Conservation (phyloP, 1,140 invertebrate genomes). For the Orius laevigatus region DNA sequence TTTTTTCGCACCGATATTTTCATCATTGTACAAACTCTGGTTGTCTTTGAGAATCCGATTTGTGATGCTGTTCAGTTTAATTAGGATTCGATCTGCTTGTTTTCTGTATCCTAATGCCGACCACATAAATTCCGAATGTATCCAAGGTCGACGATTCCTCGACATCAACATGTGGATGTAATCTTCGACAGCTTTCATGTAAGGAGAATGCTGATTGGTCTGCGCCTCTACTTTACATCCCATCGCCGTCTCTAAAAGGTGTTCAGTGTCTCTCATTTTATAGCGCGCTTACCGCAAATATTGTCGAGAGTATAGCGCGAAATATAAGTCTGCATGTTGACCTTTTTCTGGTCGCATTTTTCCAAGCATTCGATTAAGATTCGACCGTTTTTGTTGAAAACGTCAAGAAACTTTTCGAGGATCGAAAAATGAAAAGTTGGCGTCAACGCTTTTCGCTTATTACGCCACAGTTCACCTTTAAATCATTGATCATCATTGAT, state of each 20-base stretch:
- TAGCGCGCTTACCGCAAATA: conserved; percentile 41
- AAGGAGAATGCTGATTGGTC: conserved; percentile 7
- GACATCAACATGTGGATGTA: conserved; percentile 2
- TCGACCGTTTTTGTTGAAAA: conserved; percentile 52
- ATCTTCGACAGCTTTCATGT: conserved; percentile 17
- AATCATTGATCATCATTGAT: conserved; percentile 15
- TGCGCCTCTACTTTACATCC: conserved; percentile 14
- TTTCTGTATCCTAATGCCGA: neutral
- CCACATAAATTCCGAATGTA: neutral
- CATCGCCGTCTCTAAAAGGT: conserved; percentile 20
- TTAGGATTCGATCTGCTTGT: neutral
- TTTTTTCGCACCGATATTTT: conserved; percentile 25
- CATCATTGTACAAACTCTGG: neutral
- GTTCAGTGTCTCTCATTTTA: too few species aligned
- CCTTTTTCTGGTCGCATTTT: conserved; percentile 25
- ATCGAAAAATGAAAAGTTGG: conserved; percentile 77
- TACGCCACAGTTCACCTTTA: conserved; percentile 43
- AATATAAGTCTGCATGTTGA: conserved; percentile 43
- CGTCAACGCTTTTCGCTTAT: conserved; percentile 49
- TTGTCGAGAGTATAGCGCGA: conserved; percentile 53
- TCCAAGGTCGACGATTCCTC: too few species aligned
- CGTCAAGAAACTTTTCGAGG: conserved; percentile 49
- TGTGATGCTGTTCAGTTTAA: neutral
- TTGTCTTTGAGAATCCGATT: neutral
- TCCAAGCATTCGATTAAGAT: conserved; percentile 28